Conservation (phyloP, 1,140 invertebrate genomes). For the Condylostylus longicornis region DNA sequence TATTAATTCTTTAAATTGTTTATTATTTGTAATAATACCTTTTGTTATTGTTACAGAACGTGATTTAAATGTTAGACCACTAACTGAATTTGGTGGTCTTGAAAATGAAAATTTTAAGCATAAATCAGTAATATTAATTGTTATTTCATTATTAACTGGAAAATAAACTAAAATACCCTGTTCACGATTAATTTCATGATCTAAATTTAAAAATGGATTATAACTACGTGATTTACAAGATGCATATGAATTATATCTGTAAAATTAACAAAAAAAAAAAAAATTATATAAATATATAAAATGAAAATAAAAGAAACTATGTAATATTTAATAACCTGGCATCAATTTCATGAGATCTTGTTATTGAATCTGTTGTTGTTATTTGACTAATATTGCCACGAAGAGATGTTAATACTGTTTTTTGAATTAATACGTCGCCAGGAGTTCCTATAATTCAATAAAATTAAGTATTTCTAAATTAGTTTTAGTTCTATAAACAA, state of each 20-base stretch:
- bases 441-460: too few relatives aligned
- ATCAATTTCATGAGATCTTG: conserved; percentile 41
- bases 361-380: conserved; percentile 20
- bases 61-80: conserved; percentile 27
- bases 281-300: not conserved
- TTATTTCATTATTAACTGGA: conserved; percentile 34
- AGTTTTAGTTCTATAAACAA: too few relatives aligned
- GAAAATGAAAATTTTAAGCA: conserved; percentile 22
- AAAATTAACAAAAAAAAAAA: not conserved
- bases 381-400: conserved; percentile 39
- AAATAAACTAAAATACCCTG: conserved; percentile 42
- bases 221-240: conserved; percentile 39
- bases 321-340: conserved; percentile 30
- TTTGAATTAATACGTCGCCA: conserved; percentile 33
- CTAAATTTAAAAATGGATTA: conserved; percentile 40
- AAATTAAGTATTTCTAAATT: too few relatives aligned
- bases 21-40: conserved; percentile 20
- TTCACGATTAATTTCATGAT: conserved; percentile 40
- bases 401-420: conserved; percentile 37
- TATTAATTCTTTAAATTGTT: conserved; percentile 23
- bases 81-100: conserved; percentile 25
- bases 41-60: conserved; percentile 24
- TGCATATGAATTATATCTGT: conserved; percentile 40
- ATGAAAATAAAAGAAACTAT: not conserved
- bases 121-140: conserved; percentile 15